These are phyloP conservation scores for Hydrolagus colliei DNA, from an alignment of 2,797 vertebrate species.

Conservation along the genomic window DNA sequence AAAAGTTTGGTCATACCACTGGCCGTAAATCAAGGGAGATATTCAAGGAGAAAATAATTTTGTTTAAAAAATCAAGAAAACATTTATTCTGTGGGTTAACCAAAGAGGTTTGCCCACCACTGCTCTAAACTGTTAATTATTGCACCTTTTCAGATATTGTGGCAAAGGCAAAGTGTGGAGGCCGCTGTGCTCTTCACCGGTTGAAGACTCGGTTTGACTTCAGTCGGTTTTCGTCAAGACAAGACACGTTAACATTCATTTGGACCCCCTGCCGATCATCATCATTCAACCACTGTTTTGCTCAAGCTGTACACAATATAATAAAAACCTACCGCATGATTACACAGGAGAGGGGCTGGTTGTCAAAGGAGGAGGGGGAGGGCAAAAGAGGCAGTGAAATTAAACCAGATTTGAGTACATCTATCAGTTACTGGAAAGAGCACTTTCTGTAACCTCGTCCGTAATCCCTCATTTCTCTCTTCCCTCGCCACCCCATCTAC, in stretches of 20 bases:
- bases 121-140: slow-evolving; percentile 43
- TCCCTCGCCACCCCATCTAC: too few relatives aligned
- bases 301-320: background rate
- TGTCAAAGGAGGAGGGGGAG: background rate
- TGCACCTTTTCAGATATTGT: slow-evolving; percentile 53
- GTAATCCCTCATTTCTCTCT: background rate
- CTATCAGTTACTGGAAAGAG: background rate
- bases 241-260: slow-evolving; percentile 38
- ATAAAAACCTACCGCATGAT: background rate
- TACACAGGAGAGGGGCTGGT: too few relatives aligned
- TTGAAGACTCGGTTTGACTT: background rate
- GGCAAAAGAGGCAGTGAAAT: too few relatives aligned
- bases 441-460: slow-evolving; percentile 29
- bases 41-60: too few relatives aligned
- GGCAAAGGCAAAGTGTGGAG: background rate
- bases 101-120: too few relatives aligned
- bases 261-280: slow-evolving; percentile 48
- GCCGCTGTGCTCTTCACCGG: background rate
- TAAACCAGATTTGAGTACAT: background rate
- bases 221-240: background rate
- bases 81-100: too few relatives aligned
- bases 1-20: too few relatives aligned
- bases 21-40: too few relatives aligned
- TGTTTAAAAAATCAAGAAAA: too few relatives aligned
- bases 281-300: slow-evolving; percentile 55